These are phyloP conservation scores for Zaprionus davidi DNA, from an alignment of 1,140 invertebrate species.

Conservation along the genomic window DNA sequence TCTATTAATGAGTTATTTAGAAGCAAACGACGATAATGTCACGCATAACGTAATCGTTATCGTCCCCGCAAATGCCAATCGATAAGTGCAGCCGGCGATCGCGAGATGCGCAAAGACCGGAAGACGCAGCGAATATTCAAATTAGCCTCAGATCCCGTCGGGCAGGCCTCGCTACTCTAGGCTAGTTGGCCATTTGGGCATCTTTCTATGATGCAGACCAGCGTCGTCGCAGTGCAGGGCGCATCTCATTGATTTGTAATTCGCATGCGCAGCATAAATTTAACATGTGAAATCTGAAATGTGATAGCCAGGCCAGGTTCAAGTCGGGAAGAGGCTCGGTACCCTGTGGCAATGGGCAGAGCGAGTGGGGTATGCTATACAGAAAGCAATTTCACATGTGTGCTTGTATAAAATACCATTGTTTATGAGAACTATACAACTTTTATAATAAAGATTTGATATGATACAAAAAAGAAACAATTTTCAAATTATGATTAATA, in stretches of 20 bases:
- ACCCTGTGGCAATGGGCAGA: neutral
- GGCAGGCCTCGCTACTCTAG: neutral
- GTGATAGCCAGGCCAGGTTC: conserved; percentile 60
- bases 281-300: conserved; percentile 73
- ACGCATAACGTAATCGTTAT: conserved; percentile 5
- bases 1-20: conserved; percentile 69
- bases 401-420: neutral
- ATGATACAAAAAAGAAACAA: no score
- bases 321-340: conserved; percentile 12
- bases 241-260: conserved; percentile 83
- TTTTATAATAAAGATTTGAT: neutral
- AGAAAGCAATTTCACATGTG: neutral
- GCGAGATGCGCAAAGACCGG: neutral
- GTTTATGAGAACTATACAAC: neutral
- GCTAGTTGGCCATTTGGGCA: conserved; percentile 49
- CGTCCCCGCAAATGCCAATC: conserved; percentile 6
- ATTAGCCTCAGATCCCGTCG: neutral
- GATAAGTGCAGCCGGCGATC: neutral
- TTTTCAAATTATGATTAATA: neutral
- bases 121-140: conserved; percentile 18
- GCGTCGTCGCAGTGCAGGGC: conserved; percentile 7
- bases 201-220: conserved; percentile 58
- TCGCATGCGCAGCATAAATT: conserved; percentile 74
- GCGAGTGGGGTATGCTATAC: conserved; percentile 28
- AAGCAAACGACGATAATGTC: conserved; percentile 50